These are phyloP conservation scores for Macrobrachium rosenbergii DNA, from an alignment of 1,140 invertebrate species.

Conservation along the genomic window DNA sequence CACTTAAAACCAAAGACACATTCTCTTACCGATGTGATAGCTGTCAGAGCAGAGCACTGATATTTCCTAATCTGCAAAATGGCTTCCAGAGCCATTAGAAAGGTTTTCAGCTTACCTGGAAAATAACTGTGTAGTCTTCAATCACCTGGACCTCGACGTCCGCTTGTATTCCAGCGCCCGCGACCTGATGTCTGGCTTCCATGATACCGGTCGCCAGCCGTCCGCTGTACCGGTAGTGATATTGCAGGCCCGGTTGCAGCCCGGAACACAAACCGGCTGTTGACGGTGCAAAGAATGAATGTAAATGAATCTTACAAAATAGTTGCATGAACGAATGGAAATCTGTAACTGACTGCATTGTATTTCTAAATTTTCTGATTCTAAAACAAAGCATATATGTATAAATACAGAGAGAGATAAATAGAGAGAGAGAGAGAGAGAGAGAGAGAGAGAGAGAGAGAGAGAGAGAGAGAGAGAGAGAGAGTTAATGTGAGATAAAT, in stretches of 20 bases:
- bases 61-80: too few relatives aligned
- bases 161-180: conserved; percentile 18
- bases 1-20: too few relatives aligned
- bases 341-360: not conserved
- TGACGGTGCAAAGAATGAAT: not conserved
- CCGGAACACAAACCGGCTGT: not conserved
- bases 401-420: too few relatives aligned
- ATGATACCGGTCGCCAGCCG: conserved; percentile 6
- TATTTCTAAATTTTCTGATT: not conserved
- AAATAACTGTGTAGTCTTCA: not conserved
- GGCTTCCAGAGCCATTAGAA: not conserved
- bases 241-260: not conserved
- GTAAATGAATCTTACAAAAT: not conserved
- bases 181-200: not conserved
- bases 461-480: too few relatives aligned
- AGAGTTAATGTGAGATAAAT: too few relatives aligned
- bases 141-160: not conserved
- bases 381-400: not conserved
- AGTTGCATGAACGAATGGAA: not conserved
- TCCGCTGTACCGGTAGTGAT: conserved; percentile 24
- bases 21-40: too few relatives aligned
- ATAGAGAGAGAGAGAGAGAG: too few relatives aligned
- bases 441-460: too few relatives aligned
- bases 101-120: conserved; percentile 11
- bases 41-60: too few relatives aligned